A percentile compares a stretch with the other conserved stretches of the same genome.
Evolutionary conservation across 1,140 invertebrate species (phyloP).

Genomic region (Venturia canescens): DNA sequence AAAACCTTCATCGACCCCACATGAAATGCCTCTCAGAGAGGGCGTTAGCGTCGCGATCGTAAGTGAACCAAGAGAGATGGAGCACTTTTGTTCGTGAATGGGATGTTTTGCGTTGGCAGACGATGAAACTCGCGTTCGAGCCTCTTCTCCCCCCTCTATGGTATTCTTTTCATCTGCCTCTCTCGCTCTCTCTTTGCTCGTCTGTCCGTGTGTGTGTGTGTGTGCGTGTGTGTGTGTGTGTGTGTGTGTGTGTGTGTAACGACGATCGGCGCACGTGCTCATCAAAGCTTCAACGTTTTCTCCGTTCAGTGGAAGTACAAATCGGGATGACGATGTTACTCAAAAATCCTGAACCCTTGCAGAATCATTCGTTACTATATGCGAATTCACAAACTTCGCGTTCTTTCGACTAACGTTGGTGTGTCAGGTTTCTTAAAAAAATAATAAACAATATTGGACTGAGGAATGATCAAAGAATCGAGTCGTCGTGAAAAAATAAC

Average conservation of each 20-base stretch:
- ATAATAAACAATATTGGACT: too few species aligned
- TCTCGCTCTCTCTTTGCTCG: neutral
- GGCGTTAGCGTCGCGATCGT: conserved; percentile 22
- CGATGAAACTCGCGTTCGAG: conserved; percentile 65
- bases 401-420: too few species aligned
- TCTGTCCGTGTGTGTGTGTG: neutral
- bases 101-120: conserved; percentile 77
- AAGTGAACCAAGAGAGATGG: conserved; percentile 20
- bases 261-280: conserved; percentile 50
- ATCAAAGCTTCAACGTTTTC: conserved; percentile 65
- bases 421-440: too few species aligned
- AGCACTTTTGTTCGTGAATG: conserved; percentile 71
- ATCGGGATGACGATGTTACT: neutral
- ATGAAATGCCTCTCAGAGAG: neutral
- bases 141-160: neutral
- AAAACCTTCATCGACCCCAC: neutral
- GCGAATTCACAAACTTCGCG: too few species aligned
- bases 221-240: neutral
- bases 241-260: neutral
- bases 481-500: too few species aligned
- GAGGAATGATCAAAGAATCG: too few species aligned
- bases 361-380: too few species aligned
- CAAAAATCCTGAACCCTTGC: neutral
- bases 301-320: neutral
- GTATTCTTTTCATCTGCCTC: conserved; percentile 16